Conservation (phyloP, 2,888 invertebrate genomes). For the Sympetrum striolatum region DNA sequence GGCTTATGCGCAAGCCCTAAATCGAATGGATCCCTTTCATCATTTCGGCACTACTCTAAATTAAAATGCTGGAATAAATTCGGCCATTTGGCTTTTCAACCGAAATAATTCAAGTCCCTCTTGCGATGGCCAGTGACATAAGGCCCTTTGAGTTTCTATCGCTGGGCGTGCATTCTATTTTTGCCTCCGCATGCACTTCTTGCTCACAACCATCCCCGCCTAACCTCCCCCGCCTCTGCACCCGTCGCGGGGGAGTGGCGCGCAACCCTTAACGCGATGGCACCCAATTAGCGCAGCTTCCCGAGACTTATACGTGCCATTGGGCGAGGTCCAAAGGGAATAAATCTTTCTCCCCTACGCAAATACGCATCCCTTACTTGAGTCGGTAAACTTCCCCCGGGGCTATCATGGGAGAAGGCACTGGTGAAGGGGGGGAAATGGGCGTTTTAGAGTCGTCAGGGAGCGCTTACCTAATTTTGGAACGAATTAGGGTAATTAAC, state of each 20-base stretch:
- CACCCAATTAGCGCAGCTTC: neutral
- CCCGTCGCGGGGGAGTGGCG: neutral
- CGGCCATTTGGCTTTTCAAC: neutral
- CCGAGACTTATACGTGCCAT: neutral
- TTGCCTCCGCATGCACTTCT: neutral
- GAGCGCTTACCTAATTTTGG: too few relatives aligned
- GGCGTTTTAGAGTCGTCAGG: too few relatives aligned
- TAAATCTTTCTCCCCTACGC: neutral
- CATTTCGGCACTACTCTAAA: neutral
- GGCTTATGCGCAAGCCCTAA: neutral
- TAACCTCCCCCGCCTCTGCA: neutral
- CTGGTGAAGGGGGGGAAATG: too few relatives aligned
- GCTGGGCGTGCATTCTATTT: neutral
- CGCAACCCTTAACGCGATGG: neutral
- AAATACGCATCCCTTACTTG: neutral
- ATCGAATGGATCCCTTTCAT: neutral
- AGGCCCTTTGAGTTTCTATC: neutral
- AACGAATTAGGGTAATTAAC: too few relatives aligned
- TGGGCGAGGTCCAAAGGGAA: neutral
- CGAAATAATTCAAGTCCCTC: neutral
- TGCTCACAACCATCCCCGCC: neutral
- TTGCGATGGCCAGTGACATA: neutral
- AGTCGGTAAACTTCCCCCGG: neutral
- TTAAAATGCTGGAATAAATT: neutral
- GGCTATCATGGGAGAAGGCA: neutral